A percentile compares a stretch with the other conserved stretches of the same genome.
Conservation (phyloP, 2,113 vertebrate species). For the Halichoeres trimaculatus region DNA sequence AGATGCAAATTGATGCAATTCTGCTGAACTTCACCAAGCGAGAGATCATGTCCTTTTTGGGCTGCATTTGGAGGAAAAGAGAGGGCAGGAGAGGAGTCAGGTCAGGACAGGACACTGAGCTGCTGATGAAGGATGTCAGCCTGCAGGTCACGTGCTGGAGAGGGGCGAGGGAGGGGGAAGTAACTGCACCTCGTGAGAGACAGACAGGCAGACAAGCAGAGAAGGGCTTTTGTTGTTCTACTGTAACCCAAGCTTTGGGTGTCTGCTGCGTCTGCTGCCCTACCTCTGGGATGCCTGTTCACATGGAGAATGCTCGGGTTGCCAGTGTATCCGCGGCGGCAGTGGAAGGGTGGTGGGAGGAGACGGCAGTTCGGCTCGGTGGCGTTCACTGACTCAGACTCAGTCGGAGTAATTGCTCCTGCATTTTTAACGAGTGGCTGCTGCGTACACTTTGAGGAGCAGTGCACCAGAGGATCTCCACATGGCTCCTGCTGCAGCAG, state of each 20-base stretch:
- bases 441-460: conserved; percentile 65
- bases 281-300: conserved; percentile 49
- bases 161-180: conserved; percentile 13
- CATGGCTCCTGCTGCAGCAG: conserved; percentile 47
- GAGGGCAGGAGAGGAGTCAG: conserved; percentile 28
- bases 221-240: conserved; percentile 65
- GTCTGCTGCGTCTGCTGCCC: conserved; percentile 62
- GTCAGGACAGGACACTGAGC: conserved; percentile 21
- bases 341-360: conserved; percentile 24
- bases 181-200: conserved; percentile 55
- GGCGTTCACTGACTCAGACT: conserved; percentile 67
- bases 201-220: conserved; percentile 50
- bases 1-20: not conserved
- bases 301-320: conserved; percentile 62
- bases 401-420: conserved; percentile 75
- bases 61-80: not conserved
- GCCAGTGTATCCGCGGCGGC: conserved; percentile 33
- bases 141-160: conserved; percentile 28
- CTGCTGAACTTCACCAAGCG: not conserved
- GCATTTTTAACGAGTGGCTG: conserved; percentile 78
- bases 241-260: conserved; percentile 64
- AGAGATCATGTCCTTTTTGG: not conserved
- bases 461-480: conserved; percentile 50
- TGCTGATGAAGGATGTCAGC: conserved; percentile 40
- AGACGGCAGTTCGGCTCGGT: conserved; percentile 43